Conservation (phyloP, 2,113 vertebrate species). For the Baryphthengus martii region DNA sequence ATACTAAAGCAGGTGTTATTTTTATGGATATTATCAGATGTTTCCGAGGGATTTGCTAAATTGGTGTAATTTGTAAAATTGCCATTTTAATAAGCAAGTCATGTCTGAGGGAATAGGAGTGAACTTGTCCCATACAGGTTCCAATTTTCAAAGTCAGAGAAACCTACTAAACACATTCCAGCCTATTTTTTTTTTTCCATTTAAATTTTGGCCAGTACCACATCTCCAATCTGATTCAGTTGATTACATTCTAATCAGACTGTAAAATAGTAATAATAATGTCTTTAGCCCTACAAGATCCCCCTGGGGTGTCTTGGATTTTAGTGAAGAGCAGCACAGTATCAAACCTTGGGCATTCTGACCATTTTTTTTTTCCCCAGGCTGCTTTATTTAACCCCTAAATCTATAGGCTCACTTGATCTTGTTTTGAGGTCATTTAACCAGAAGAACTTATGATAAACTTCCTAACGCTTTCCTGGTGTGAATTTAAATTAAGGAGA, state of each 20-base stretch:
- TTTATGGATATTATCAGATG: neutral
- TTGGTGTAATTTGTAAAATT: conserved; percentile 20
- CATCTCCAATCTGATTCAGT: neutral
- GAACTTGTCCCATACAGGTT: neutral
- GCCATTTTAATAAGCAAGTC: conserved; percentile 23
- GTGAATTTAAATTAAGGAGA: neutral
- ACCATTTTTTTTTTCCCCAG: neutral
- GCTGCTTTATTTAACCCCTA: neutral
- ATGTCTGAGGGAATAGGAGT: neutral
- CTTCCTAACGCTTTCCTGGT: neutral
- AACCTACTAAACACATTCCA: neutral
- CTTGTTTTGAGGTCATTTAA: neutral
- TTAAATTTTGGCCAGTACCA: neutral
- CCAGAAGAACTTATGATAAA: neutral
- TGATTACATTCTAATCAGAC: neutral
- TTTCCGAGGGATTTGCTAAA: conserved; percentile 24
- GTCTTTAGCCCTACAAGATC: neutral
- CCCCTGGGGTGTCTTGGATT: neutral
- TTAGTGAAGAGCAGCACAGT: neutral
- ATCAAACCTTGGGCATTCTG: neutral
- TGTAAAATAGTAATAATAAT: neutral
- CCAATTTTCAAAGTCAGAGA: conserved; percentile 5
- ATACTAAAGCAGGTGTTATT: neutral
- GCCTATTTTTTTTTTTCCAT: neutral
- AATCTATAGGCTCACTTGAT: neutral